Percentiles rank a stretch among this genome's conserved stretches.
Evolutionary conservation across 2,113 vertebrate genomes (phyloP).

Genomic region (Microtus pennsylvanicus): DNA sequence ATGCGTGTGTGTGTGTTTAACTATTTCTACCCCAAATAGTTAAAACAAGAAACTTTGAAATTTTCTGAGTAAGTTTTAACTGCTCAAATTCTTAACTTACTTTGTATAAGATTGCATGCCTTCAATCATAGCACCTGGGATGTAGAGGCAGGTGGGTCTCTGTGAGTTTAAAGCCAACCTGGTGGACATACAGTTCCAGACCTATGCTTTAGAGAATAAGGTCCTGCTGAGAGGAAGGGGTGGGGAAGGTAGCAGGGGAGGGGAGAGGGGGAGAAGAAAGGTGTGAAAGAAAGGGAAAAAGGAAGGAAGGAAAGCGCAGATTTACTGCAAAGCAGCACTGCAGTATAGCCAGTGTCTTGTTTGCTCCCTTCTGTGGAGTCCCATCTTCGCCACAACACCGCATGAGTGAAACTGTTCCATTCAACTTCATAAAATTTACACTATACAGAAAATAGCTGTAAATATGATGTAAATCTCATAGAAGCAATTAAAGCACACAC

Average conservation of each 20-base stretch:
- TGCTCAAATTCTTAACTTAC: background rate
- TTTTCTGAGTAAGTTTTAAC: background rate
- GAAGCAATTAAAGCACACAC: conserved; percentile 54
- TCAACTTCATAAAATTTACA: conserved; percentile 41
- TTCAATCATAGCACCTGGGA: background rate
- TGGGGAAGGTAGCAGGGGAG: too few species aligned
- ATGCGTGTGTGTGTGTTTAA: too few species aligned
- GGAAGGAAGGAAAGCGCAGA: background rate
- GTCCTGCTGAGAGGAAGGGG: background rate
- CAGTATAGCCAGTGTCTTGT: background rate
- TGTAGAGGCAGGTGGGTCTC: background rate
- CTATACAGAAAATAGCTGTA: conserved; percentile 16
- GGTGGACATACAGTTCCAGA: background rate
- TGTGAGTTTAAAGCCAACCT: background rate
- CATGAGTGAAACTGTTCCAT: conserved; percentile 1
- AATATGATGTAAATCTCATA: conserved; percentile 52
- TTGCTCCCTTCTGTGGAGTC: background rate
- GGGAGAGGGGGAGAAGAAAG: background rate
- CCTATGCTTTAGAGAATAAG: background rate
- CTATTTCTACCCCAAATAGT: background rate
- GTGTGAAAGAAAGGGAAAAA: background rate
- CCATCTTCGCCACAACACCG: conserved; percentile 3
- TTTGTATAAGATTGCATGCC: background rate
- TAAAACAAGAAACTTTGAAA: conserved; percentile 44
- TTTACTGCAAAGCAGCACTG: background rate